Evolutionary conservation across 2,797 vertebrate genomes (phyloP), one percentile per base, ranked within the genome.

Genomic region (Sebastes melanostomus): DNA sequence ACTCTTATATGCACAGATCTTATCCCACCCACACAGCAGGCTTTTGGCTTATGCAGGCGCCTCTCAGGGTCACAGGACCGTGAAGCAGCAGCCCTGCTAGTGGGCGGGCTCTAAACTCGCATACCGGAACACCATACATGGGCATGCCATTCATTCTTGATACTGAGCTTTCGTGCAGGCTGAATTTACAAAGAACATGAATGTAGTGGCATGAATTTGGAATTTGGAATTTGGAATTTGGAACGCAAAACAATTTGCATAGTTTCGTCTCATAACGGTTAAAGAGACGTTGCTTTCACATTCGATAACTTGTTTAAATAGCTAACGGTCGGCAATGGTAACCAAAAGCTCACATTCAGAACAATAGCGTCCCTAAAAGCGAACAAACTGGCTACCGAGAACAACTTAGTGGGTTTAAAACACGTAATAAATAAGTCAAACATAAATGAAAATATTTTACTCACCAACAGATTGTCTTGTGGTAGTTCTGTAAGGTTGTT

Each of bases 111-210:
- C 18, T 55, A 46, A 46, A 0, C 3, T 3, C 36, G 14, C 84
- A 88, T 80, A 77, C 86, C 88, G 89, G 82, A 85, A 86, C 16
- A 13, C 89, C 89, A 83, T 75, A 86, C 1, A 83, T 50, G 83
- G 83, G 1, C 29, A 72, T 78, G 74, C 50, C 63, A 36, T 60
- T 29, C 66, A 85, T 71, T 83, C 18, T 24, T 3, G 46, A 72
- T 22, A 22, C 2, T 4, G 5, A 11, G 62, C 7, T 2, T 4
- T 18, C 38, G 2, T 9, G 14, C 30, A 2, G 18, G 18, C 13
- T 5, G 2, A 63, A 65, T 54, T 46, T 66, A 25, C 1, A 46
- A 66, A 6, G 14, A 52, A 42, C 3, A 3, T 7, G 16, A 0
- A 38, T 1, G n/a, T 18, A 24, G 5, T 6, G 10, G 1, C 2